Evolutionary conservation across 1,140 invertebrate species (phyloP).

Genomic region (Mycetomoellerius zeteki): DNA sequence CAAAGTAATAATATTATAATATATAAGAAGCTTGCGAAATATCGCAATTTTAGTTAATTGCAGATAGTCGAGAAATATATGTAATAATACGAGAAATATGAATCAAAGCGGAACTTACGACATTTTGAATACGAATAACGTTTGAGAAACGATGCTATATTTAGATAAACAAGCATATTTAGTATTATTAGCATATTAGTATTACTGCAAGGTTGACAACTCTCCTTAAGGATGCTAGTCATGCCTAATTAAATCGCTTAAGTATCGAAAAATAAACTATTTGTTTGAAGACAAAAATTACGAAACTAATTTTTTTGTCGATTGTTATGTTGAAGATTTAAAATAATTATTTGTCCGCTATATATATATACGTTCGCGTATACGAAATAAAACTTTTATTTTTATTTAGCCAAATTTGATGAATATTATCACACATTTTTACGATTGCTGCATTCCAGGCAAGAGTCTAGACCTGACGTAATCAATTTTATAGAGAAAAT

Average conservation of each 20-base stretch:
- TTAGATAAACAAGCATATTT: slow-evolving; percentile 17
- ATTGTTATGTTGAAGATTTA: not conserved
- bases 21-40: not conserved
- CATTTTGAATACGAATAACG: slow-evolving; percentile 13
- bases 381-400: not conserved
- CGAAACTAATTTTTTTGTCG: not conserved
- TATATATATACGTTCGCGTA: not conserved
- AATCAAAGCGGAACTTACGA: not conserved
- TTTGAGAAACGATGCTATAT: not conserved
- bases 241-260: slow-evolving; percentile 1
- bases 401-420: not conserved
- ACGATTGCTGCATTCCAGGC: not conserved
- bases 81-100: not conserved
- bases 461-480: not conserved
- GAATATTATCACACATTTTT: not conserved
- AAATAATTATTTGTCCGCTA: not conserved
- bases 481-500: not conserved
- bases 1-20: not conserved
- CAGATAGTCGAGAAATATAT: not conserved
- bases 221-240: not conserved
- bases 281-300: slow-evolving; percentile 1
- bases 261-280: not conserved
- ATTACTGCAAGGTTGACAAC: slow-evolving; percentile 23
- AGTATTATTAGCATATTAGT: slow-evolving; percentile 27
- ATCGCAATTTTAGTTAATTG: not conserved